Evolutionary conservation across 2,113 vertebrate species (phyloP).

Genomic region (Engystomops pustulosus): DNA sequence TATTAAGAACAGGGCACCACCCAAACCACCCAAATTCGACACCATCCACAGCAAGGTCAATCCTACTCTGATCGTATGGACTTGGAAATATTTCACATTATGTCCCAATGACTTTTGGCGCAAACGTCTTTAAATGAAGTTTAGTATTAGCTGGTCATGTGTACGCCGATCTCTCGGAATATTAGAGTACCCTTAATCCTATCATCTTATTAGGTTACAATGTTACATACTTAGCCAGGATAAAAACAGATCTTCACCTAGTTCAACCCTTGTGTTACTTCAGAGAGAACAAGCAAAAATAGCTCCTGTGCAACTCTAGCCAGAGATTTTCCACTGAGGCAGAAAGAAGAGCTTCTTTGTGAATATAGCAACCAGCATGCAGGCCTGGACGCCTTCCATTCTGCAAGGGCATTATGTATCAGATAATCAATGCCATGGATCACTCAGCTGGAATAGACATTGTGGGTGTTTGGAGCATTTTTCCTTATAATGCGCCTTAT

Average conservation of each 20-base stretch:
- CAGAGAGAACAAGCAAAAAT: slow-evolving; percentile 48
- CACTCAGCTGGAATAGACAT: too few relatives aligned
- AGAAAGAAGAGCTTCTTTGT: slow-evolving; percentile 44
- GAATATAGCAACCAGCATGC: background rate
- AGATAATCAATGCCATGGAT: background rate
- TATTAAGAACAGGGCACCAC: too few relatives aligned
- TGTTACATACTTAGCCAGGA: slow-evolving; percentile 54
- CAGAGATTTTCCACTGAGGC: slow-evolving; percentile 47
- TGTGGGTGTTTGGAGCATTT: too few relatives aligned
- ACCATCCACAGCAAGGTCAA: too few relatives aligned
- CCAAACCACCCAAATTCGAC: background rate
- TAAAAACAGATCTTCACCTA: slow-evolving; percentile 55
- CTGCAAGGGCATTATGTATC: slow-evolving; percentile 22
- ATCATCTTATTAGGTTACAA: slow-evolving; percentile 41
- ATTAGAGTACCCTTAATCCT: slow-evolving; percentile 47
- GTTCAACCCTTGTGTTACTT: slow-evolving; percentile 46
- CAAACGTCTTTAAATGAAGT: background rate
- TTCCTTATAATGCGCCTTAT: too few relatives aligned
- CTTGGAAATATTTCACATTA: slow-evolving; percentile 23
- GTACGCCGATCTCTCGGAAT: background rate
- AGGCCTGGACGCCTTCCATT: background rate
- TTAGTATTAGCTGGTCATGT: slow-evolving; percentile 24
- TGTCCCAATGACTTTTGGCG: background rate
- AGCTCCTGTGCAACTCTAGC: slow-evolving; percentile 27
- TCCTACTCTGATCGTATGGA: background rate